phyloP scores from a whole-genome alignment of 2,888 invertebrate species.

The Liodrosophila aerea region DNA sequence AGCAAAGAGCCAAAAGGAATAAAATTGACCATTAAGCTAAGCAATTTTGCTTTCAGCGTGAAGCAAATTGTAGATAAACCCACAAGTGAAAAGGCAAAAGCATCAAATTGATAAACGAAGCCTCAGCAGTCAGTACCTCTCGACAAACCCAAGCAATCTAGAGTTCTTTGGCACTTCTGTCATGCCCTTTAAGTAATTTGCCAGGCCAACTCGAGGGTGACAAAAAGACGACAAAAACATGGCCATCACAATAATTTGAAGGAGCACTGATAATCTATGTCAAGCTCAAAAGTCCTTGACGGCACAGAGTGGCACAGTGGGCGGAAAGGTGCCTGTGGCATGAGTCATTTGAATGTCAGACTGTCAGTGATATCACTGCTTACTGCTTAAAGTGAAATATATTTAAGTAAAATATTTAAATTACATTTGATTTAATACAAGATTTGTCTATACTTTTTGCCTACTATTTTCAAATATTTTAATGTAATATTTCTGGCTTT shows the following conservation, averaged over 20 bases:
- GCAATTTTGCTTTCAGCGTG: slow-evolving; percentile 25
- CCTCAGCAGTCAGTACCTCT: not conserved
- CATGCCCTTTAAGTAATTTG: slow-evolving; percentile 39
- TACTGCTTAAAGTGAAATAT: too few species aligned
- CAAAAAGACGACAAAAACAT: slow-evolving; percentile 21
- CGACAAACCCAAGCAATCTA: not conserved
- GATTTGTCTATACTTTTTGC: too few species aligned
- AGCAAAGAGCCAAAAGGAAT: slow-evolving; percentile 15
- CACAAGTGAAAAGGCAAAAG: slow-evolving; percentile 52
- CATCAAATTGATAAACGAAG: slow-evolving; percentile 62
- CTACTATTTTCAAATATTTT: too few species aligned
- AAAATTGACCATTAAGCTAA: slow-evolving; percentile 65
- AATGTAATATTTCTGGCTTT: too few species aligned
- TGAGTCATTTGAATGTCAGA: slow-evolving; percentile 1
- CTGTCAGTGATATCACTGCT: not conserved
- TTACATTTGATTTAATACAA: too few species aligned
- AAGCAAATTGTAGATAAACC: slow-evolving; percentile 34
- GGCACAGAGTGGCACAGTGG: not conserved
- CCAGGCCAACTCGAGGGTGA: slow-evolving; percentile 30
- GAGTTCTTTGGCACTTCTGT: slow-evolving; percentile 26
- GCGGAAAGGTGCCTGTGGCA: slow-evolving; percentile 29
- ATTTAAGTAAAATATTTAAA: too few species aligned
- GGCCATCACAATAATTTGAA: slow-evolving; percentile 58
- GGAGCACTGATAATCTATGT: slow-evolving; percentile 56
- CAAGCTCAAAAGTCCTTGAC: slow-evolving; percentile 48